Conservation (phyloP, 1,140 invertebrate species). For the Ylistrum balloti region DNA sequence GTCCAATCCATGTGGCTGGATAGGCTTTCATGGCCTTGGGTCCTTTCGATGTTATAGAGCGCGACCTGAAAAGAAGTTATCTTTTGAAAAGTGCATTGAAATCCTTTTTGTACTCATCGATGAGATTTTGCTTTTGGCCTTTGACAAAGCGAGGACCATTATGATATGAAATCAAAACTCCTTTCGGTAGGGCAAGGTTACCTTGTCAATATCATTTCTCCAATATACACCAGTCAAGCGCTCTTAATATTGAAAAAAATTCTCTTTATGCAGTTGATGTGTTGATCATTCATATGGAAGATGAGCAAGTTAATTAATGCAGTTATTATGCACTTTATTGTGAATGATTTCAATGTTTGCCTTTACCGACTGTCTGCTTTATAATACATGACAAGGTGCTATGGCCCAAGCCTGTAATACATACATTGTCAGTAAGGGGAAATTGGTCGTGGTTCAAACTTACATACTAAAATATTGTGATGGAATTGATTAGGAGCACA, state of each 20-base stretch:
- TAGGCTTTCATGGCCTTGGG: background rate
- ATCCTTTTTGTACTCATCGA: conserved; percentile 38
- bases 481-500: background rate
- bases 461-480: background rate
- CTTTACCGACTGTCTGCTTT: background rate
- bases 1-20: background rate
- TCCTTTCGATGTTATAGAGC: background rate
- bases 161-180: background rate
- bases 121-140: conserved; percentile 1
- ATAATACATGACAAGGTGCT: background rate
- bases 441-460: background rate
- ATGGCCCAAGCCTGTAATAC: background rate
- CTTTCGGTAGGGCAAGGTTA: conserved; percentile 22
- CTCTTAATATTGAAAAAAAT: background rate
- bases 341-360: background rate
- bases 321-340: conserved; percentile 36
- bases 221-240: conserved; percentile 22
- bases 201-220: background rate
- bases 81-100: conserved; percentile 34
- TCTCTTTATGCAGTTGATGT: conserved; percentile 17
- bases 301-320: conserved; percentile 34
- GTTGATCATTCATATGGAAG: conserved; percentile 3
- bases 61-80: conserved; percentile 12
- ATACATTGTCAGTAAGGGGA: background rate
- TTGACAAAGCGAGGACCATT: background rate